These are phyloP conservation scores for Phenganax marumi DNA, from an alignment of 92 coral and sea anemone species.

Conservation along the genomic window DNA sequence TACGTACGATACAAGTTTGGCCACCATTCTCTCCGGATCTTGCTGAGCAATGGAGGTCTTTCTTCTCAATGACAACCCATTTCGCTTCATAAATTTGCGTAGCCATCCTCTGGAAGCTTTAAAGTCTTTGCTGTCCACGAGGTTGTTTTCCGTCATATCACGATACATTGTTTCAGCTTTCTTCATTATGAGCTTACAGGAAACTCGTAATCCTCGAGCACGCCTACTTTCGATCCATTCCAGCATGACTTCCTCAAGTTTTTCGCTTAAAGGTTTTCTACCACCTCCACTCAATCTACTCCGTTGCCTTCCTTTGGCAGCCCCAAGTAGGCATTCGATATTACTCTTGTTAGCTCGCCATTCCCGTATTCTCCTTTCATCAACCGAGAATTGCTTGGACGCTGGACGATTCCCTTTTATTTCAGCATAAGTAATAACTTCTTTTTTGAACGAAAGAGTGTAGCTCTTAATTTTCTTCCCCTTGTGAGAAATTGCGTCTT, in stretches of 20 bases:
- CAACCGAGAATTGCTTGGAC: conserved; percentile 41
- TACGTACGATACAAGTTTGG: conserved; percentile 45
- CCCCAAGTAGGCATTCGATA: conserved; percentile 58
- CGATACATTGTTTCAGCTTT: conserved; percentile 29
- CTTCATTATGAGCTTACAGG: conserved; percentile 32
- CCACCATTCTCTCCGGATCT: conserved; percentile 45
- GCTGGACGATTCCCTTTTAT: conserved; percentile 40
- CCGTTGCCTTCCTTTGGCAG: conserved; percentile 57
- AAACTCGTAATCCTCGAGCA: conserved; percentile 53
- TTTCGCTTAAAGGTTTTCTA: conserved; percentile 52
- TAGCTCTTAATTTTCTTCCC: conserved; percentile 33
- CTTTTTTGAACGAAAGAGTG: conserved; percentile 43
- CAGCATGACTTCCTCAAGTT: conserved; percentile 52
- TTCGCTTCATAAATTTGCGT: conserved; percentile 43
- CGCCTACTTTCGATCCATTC: conserved; percentile 57
- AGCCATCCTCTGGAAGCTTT: conserved; percentile 46
- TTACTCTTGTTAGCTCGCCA: conserved; percentile 40
- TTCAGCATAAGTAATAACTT: conserved; percentile 48
- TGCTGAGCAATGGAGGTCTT: conserved; percentile 51
- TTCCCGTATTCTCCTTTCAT: conserved; percentile 4
- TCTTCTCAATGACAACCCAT: conserved; percentile 36
- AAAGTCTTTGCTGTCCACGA: conserved; percentile 43
- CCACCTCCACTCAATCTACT: conserved; percentile 60
- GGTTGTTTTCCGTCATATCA: conserved; percentile 41
- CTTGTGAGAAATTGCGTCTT: conserved; percentile 42